A percentile compares a stretch with the other conserved stretches of the same genome.
Conservation (phyloP, 2,113 vertebrate species). For the Corythaeola cristata region DNA sequence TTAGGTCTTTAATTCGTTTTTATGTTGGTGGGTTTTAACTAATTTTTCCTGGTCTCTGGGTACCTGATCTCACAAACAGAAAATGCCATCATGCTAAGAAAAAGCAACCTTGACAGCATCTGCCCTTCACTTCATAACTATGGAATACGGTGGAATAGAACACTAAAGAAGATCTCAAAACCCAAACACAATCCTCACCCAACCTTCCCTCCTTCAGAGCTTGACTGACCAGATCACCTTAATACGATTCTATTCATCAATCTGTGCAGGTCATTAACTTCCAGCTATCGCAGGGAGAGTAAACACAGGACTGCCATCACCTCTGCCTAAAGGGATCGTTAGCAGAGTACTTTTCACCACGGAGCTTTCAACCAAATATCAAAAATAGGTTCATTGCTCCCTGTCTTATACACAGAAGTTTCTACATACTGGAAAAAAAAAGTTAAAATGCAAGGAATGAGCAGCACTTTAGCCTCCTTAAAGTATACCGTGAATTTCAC, state of each 20-base stretch:
- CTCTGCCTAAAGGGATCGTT: not conserved
- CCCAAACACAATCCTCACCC: not conserved
- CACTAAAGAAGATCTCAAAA: not conserved
- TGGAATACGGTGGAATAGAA: not conserved
- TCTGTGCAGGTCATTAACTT: not conserved
- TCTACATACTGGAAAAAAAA: not conserved
- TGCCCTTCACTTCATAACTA: not conserved
- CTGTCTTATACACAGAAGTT: not conserved
- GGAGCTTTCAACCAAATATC: not conserved
- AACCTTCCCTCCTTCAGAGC: not conserved
- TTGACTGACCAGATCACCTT: not conserved
- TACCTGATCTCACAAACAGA: not conserved
- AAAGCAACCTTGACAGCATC: not conserved
- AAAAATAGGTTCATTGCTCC: not conserved
- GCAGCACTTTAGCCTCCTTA: not conserved
- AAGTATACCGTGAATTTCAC: not conserved
- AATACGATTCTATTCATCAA: not conserved
- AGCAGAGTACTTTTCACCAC: not conserved
- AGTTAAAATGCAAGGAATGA: not conserved
- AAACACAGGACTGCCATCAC: not conserved
- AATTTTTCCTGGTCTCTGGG: not conserved
- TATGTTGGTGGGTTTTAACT: not conserved
- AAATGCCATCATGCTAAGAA: not conserved
- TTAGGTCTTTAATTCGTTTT: not conserved
- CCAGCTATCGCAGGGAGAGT: not conserved